phyloP scores from a whole-genome alignment of 2,113 vertebrate species.

The Ageneiosus marmoratus region DNA sequence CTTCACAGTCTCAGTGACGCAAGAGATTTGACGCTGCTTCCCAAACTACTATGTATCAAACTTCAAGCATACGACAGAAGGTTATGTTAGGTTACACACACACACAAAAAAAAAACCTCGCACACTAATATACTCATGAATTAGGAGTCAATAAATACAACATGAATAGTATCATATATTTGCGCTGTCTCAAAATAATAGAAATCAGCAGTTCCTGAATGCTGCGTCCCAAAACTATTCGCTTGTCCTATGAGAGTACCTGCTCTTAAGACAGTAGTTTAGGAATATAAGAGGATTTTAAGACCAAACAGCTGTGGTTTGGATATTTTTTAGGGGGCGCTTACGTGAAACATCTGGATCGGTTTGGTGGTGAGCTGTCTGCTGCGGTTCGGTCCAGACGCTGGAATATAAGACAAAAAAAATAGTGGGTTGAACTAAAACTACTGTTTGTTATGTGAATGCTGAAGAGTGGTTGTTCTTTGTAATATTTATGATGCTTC shows the following conservation, averaged over 20 bases:
- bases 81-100: neutral
- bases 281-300: too few relatives aligned
- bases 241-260: neutral
- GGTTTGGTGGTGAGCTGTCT: constrained; percentile 64
- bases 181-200: neutral
- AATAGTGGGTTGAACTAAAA: neutral
- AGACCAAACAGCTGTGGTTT: neutral
- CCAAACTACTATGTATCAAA: neutral
- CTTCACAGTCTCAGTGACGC: constrained; percentile 5
- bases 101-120: too few relatives aligned
- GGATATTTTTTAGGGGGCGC: neutral
- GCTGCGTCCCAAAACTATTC: neutral
- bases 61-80: neutral
- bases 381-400: constrained; percentile 58
- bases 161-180: neutral
- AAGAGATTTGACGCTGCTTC: neutral
- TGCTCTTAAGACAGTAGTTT: neutral
- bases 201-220: neutral
- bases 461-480: constrained; percentile 4
- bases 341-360: constrained; percentile 63
- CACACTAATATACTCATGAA: neutral
- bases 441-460: constrained; percentile 41
- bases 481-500: constrained; percentile 28
- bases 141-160: neutral
- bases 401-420: constrained; percentile 22